Percentiles rank a stretch among this genome's conserved stretches.
These are phyloP conservation scores for Hylaeus anthracinus DNA, from an alignment of 1,140 invertebrate species.

Conservation along the genomic window DNA sequence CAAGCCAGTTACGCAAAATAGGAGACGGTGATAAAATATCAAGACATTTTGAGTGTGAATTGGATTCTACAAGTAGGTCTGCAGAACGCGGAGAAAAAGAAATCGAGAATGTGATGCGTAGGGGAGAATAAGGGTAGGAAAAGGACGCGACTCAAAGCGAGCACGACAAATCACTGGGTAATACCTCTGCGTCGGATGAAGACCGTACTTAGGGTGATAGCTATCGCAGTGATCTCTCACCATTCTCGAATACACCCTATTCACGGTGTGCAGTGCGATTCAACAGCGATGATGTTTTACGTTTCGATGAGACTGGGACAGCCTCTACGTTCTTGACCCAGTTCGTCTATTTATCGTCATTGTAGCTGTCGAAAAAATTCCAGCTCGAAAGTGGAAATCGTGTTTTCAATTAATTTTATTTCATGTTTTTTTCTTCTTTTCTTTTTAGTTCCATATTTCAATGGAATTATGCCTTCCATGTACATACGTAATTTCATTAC, in stretches of 20 bases:
- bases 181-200: conserved; percentile 23
- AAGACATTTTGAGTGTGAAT: background rate
- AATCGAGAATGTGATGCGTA: background rate
- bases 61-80: background rate
- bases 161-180: conserved; percentile 45
- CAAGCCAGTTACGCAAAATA: no score
- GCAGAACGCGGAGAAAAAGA: background rate
- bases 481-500: no score
- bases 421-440: background rate
- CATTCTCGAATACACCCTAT: conserved; percentile 17
- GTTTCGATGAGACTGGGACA: background rate
- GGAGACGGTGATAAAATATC: no score
- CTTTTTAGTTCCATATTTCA: background rate
- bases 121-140: background rate
- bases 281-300: background rate
- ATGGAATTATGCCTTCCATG: background rate
- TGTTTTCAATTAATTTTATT: background rate
- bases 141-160: background rate
- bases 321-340: conserved; percentile 27
- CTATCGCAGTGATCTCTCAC: conserved; percentile 5
- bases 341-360: conserved; percentile 13
- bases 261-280: background rate
- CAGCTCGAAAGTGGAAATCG: no score
- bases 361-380: background rate
- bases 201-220: conserved; percentile 30